These are phyloP conservation scores for Tethya wilhelma DNA, from an alignment of 37 sponge, comb jelly and placozoan genomes.

Conservation along the genomic window DNA sequence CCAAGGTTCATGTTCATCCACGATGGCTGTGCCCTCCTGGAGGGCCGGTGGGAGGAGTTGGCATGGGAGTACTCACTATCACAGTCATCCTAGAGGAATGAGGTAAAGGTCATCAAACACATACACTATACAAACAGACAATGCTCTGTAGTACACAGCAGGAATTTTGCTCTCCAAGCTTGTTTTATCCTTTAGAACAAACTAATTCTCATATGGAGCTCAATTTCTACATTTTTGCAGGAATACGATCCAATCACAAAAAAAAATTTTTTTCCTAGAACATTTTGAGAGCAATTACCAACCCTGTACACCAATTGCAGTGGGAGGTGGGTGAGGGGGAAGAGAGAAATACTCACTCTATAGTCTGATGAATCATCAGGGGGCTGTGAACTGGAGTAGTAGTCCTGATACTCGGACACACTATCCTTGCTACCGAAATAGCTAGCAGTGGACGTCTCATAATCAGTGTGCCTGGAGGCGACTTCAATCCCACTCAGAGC, in stretches of 20 bases:
- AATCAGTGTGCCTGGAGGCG: constrained; percentile 8
- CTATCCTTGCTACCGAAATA: constrained; percentile 37
- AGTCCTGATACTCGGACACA: constrained; percentile 18
- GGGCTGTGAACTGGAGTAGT: constrained; percentile 36
- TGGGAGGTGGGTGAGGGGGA: no score
- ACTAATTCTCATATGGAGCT: no score
- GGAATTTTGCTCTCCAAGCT: no score
- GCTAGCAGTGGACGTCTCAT: constrained; percentile 19
- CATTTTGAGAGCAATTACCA: no score
- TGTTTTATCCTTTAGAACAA: no score
- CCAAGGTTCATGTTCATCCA: not conserved
- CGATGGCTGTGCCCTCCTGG: not conserved
- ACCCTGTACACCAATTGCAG: no score
- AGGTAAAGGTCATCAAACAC: not conserved
- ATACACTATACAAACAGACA: not conserved
- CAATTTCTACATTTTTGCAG: no score
- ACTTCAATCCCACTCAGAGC: not conserved
- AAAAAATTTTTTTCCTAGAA: no score
- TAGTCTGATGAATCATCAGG: constrained; percentile 46
- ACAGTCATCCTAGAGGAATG: constrained; percentile 42
- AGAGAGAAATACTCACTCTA: constrained; percentile 22
- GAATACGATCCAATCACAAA: no score
- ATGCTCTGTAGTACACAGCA: no score
- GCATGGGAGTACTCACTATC: constrained; percentile 58
- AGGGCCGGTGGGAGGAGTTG: not conserved